Base-by-base conservation (phyloP, 1,140 invertebrate genomes). In the Holcopasites calliopsidis region DNA sequence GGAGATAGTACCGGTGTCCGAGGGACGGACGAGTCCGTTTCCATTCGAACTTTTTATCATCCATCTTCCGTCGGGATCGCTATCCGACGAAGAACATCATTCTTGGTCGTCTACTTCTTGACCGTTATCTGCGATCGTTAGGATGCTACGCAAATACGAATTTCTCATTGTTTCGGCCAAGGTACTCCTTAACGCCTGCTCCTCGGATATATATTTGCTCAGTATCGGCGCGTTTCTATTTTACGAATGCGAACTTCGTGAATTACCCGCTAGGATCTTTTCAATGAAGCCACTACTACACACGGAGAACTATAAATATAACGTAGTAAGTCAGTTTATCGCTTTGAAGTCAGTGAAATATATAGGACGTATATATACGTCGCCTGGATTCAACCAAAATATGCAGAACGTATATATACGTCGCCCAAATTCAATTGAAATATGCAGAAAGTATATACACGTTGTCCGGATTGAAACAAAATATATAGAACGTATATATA, bases 1-100 rank as follows among this genome's bases (percentile, higher is more conserved):
- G 72, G 69, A 58, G 72, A 68, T 75, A 68, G 40, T 47, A 35
- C n/a, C 33, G 26, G 26, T 38, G 72, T 58, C 54, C 31, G 42
- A 58, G 31, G 49, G 18, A n/a, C n/a, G 23, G 50, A 49, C 54
- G 31, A 33, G 50, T 28, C 61, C 71, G n/a, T 62, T 71, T 49
- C 38, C 13, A 26, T 58, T 40, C 35, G 44, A 55, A 76, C 40
- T 62, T 44, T 23, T 35, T 21, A 28, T 71, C 47, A 13, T 61
- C 35, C 42, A 42, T 42, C 35, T 70, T 38, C 6, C 54, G 33
- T n/a, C 57, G n/a, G 28, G 49, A 60, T 72, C 47, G n/a, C 13
- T 64, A 8, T 35, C 7, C 18, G 18, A 3, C 26, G 11, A 33
- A 6, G 21, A 38, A 31, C 35, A 31, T 31, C 26, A 62, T 38